Evolutionary conservation across 2,888 invertebrate genomes (phyloP), one percentile per base, ranked within the genome.

Genomic region (Stenchaetothrips biformis): DNA sequence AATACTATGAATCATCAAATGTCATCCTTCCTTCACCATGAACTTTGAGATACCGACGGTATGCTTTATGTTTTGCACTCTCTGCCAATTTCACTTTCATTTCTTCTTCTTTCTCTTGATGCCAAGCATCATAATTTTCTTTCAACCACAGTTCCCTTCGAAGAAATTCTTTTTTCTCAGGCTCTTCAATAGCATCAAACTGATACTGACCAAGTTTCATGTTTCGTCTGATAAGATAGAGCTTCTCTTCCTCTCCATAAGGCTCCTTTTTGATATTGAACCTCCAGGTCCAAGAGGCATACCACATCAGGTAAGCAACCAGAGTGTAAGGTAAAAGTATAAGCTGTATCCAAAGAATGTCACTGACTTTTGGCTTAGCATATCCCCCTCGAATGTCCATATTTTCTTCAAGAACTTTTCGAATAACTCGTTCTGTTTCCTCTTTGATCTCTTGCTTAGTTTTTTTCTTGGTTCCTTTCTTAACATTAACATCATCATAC

Each of bases 381-480:
- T 96, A 97, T 0, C 95, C 95, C 25, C 97, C 97, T 85, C 95
- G 83, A 78, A 97, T 96, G 85, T 97, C 96, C 93, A 97, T 95
- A 85, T 96, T 97, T 83, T 96, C 93, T 87, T 94, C 95, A 81
- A 98, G 93, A 3, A 98, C 92, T 85, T 92, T 90, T 82, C 92
- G 90, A 80, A 97, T 92, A 67, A 95, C 90, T 81, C 89, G 89
- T 85, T 97, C 96, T 82, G 94, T 91, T 86, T 95, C 94, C 83
- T 93, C 92, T 86, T 92, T 94, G 83, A 90, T 89, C 84, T 92
- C 92, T 67, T 88, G 84, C 85, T 90, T 91, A 82, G 87, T 88
- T 84, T 89, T 90, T 21, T 67, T 67, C 8, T 67, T 67, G 2
- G n/a, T 21, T 21, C 67, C 67, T 67, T 21, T 87, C 84, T 89